Evolutionary conservation across 2,888 invertebrate species (phyloP).

Genomic region (Rotaria socialis): DNA sequence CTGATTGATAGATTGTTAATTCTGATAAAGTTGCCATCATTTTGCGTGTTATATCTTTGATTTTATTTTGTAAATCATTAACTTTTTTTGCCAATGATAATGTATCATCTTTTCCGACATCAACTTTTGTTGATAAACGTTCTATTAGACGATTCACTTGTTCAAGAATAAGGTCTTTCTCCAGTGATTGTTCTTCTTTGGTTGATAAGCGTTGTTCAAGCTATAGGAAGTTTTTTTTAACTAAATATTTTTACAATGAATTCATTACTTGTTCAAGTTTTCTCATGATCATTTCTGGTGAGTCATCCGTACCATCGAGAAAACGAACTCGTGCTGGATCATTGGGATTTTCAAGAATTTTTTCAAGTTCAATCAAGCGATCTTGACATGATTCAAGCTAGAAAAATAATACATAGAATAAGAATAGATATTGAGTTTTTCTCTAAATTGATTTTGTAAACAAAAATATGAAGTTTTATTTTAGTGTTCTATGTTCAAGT

Average conservation of each 20-base stretch:
- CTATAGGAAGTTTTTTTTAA: slow-evolving; percentile 49
- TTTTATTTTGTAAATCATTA: slow-evolving; percentile 45
- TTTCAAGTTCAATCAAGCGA: slow-evolving; percentile 57
- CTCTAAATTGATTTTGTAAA: too few species aligned
- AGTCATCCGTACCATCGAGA: slow-evolving; percentile 55
- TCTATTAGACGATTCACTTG: slow-evolving; percentile 55
- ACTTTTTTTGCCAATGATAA: slow-evolving; percentile 58
- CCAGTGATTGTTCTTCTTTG: slow-evolving; percentile 57
- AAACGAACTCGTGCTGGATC: slow-evolving; percentile 55
- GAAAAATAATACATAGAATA: background rate
- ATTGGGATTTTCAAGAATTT: slow-evolving; percentile 55
- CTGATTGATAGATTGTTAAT: slow-evolving; percentile 59
- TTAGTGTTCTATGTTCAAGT: too few species aligned
- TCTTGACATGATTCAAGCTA: slow-evolving; percentile 58
- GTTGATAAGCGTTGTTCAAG: slow-evolving; percentile 56
- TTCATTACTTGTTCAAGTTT: slow-evolving; percentile 56
- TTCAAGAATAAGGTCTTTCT: slow-evolving; percentile 58
- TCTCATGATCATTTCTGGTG: slow-evolving; percentile 54
- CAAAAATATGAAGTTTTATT: too few species aligned
- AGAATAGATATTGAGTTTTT: too few species aligned
- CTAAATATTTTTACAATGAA: background rate
- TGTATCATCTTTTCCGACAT: slow-evolving; percentile 57
- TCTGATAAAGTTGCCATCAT: slow-evolving; percentile 60
- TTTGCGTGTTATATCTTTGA: slow-evolving; percentile 54
- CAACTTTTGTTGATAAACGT: slow-evolving; percentile 53